A percentile compares a stretch with the other conserved stretches of the same genome.
phyloP scores from a whole-genome alignment of 2,797 vertebrate genomes.

The Pampus argenteus region DNA sequence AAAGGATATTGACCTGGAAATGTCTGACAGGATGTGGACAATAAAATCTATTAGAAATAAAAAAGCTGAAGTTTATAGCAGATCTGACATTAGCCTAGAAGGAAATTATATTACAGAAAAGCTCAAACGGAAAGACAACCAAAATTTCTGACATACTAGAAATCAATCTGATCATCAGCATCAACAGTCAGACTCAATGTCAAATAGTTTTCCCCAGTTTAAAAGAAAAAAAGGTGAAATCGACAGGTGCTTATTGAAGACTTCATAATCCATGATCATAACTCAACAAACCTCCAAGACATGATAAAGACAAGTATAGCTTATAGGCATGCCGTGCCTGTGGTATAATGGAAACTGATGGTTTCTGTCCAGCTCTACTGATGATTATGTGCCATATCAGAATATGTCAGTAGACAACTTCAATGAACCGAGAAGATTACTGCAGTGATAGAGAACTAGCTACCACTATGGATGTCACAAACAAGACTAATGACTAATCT shows the following conservation, averaged over 20 bases:
- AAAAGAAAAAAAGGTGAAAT: neutral
- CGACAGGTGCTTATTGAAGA: neutral
- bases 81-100: neutral
- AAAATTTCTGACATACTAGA: neutral
- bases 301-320: neutral
- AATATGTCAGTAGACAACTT: neutral
- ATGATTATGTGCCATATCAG: neutral
- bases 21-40: too few species aligned
- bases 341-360: neutral
- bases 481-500: conserved; percentile 8
- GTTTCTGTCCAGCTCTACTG: neutral
- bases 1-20: too few species aligned
- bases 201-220: neutral
- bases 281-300: neutral
- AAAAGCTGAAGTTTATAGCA: neutral
- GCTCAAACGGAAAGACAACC: neutral
- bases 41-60: too few species aligned
- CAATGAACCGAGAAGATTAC: conserved; percentile 4
- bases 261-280: neutral
- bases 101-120: neutral
- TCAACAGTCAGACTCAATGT: neutral
- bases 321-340: neutral
- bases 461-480: neutral
- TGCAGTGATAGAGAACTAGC: neutral
- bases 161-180: neutral